Evolutionary conservation across 2,888 invertebrate genomes (phyloP), one percentile per base, ranked within the genome.

Genomic region (Drosophila borealis): DNA sequence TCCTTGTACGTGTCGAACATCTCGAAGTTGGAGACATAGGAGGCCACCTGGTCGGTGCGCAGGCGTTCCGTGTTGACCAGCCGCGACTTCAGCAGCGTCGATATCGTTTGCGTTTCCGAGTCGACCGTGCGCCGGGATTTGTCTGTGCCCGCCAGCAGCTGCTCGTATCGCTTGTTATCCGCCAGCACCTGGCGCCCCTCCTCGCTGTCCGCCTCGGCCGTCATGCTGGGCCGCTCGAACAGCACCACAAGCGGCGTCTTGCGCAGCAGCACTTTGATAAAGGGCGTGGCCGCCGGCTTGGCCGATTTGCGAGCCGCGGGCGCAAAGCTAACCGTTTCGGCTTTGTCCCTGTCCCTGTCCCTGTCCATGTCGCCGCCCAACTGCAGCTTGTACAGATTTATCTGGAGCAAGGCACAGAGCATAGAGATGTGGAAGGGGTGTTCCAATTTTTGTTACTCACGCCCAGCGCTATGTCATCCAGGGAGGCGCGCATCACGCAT

Each of bases 1-100:
- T 92, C 92, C 6, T 93, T 93, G 78, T 94, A 96, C 0, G 95
- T 95, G 85, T 96, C 96, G 81, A 94, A 94, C 95, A 96, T 96
- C 79, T 96, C 96, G 94, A 96, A 97, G 85, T 95, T 93, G 0
- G 96, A 96, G 0, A 96, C 96, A 88, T 95, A 96, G 0, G 95
- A 93, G 2, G 93, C 93, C 3, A 93, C 93, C 81, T 95, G 94
- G 56, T 92, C 93, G 61, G 93, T 94, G 59, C 93, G 92, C 0
- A 93, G 93, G 25, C 93, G 92, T 1, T 93, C 93, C 0, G 95
- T 94, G 34, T 94, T 93, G 0, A 95, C 95, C 63, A 94, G 94
- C 13, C 96, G 93, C 0, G 95, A 93, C 90, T 96, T 96, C 11
- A 93, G 93, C 6, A 96, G 92, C 33, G 93, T 91, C 45, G 93